phyloP scores from a whole-genome alignment of 2,888 invertebrate species.

The Amphipoea oculea region DNA sequence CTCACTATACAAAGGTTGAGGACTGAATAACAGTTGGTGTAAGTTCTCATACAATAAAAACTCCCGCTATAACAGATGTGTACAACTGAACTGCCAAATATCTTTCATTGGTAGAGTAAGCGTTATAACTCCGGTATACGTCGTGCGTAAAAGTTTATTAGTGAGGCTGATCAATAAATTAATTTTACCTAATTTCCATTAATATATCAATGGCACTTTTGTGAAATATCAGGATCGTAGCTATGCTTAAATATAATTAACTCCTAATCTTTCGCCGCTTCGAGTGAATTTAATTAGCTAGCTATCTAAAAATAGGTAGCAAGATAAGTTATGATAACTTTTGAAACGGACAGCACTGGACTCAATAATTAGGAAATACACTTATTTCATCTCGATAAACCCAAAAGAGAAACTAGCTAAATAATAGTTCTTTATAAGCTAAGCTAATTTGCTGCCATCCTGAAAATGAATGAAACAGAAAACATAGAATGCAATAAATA shows the following conservation, averaged over 20 bases:
- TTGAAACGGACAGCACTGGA: background rate
- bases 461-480: background rate
- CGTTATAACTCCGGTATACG: too few relatives aligned
- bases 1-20: too few relatives aligned
- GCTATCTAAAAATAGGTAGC: background rate
- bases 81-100: too few relatives aligned
- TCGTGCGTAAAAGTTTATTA: too few relatives aligned
- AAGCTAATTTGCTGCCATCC: conserved; percentile 18
- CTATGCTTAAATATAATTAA: conserved; percentile 55
- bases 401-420: conserved; percentile 9
- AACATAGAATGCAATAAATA: conserved; percentile 23
- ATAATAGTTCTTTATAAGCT: background rate
- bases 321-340: background rate
- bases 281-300: conserved; percentile 1
- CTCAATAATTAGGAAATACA: conserved; percentile 18
- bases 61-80: too few relatives aligned
- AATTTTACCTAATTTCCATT: conserved; percentile 57
- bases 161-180: conserved; percentile 33
- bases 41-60: too few relatives aligned
- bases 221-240: conserved; percentile 65
- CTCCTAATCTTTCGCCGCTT: conserved; percentile 46
- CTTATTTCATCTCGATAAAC: conserved; percentile 20
- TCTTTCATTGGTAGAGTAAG: too few relatives aligned
- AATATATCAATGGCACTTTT: conserved; percentile 65
- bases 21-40: too few relatives aligned